phyloP scores from a whole-genome alignment of 2,113 vertebrate species.

The Heloderma charlesbogerti region DNA sequence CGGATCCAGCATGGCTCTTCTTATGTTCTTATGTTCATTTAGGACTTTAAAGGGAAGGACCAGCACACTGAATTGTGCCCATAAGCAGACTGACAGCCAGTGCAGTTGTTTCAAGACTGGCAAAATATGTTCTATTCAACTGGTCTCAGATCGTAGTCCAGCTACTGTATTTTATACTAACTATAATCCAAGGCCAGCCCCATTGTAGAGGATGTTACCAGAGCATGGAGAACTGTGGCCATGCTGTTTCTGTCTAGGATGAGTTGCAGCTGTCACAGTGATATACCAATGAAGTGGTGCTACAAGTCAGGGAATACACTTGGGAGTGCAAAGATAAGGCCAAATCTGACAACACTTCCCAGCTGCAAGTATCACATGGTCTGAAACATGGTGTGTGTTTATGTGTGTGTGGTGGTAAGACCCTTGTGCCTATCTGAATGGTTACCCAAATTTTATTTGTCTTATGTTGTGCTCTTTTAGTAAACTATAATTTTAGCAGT shows the following conservation, averaged over 20 bases:
- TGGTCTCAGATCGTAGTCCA: too few relatives aligned
- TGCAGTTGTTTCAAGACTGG: too few relatives aligned
- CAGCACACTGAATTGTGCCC: background rate
- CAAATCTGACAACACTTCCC: background rate
- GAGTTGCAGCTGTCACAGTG: background rate
- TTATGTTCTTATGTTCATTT: too few relatives aligned
- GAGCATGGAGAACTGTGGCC: too few relatives aligned
- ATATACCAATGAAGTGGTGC: background rate
- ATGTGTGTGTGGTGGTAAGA: background rate
- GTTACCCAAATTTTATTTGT: background rate
- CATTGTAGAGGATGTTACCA: too few relatives aligned
- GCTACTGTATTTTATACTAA: too few relatives aligned
- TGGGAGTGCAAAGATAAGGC: background rate
- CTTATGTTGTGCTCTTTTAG: constrained; percentile 24
- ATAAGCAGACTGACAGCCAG: background rate
- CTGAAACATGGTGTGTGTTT: background rate
- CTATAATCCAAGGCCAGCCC: too few relatives aligned
- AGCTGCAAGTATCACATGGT: background rate
- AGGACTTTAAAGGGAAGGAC: too few relatives aligned
- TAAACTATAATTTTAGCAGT: constrained; percentile 18
- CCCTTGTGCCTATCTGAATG: background rate
- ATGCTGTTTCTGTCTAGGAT: background rate
- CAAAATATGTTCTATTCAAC: too few relatives aligned
- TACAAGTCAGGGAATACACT: background rate
- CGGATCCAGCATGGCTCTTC: too few relatives aligned